Evolutionary conservation across 2,888 invertebrate genomes (phyloP).

Genomic region (Deroplatys truncata): DNA sequence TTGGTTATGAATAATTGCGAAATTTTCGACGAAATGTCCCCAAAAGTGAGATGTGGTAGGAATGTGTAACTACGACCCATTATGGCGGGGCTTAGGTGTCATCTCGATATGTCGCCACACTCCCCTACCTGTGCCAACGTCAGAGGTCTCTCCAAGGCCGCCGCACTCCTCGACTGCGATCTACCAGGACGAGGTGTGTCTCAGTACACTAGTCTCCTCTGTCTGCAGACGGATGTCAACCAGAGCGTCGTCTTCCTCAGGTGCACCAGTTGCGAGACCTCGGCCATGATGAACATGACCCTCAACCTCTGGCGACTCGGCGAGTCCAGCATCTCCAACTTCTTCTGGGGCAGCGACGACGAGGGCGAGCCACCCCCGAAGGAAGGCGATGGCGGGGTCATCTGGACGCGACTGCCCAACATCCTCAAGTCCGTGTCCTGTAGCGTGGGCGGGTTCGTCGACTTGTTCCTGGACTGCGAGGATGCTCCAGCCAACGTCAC

Average conservation of each 20-base stretch:
- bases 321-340: not conserved
- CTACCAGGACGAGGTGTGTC: not conserved
- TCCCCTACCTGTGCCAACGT: not conserved
- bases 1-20: not conserved
- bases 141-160: not conserved
- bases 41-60: too few relatives aligned
- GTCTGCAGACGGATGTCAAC: not conserved
- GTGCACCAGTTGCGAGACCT: not conserved
- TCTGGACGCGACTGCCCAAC: not conserved
- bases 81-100: not conserved
- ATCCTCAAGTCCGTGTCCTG: slow-evolving; percentile 5
- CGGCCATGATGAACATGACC: slow-evolving; percentile 1
- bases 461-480: not conserved
- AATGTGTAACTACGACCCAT: too few relatives aligned
- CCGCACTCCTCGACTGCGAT: not conserved
- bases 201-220: not conserved
- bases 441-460: not conserved
- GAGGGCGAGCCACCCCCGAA: not conserved
- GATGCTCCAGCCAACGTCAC: not conserved
- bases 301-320: not conserved
- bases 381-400: not conserved
- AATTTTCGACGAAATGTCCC: not conserved
- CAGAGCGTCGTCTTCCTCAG: not conserved
- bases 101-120: not conserved
- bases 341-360: not conserved